Conservation (phyloP, 1,140 invertebrate genomes). For the Doryteuthis pealeii region DNA sequence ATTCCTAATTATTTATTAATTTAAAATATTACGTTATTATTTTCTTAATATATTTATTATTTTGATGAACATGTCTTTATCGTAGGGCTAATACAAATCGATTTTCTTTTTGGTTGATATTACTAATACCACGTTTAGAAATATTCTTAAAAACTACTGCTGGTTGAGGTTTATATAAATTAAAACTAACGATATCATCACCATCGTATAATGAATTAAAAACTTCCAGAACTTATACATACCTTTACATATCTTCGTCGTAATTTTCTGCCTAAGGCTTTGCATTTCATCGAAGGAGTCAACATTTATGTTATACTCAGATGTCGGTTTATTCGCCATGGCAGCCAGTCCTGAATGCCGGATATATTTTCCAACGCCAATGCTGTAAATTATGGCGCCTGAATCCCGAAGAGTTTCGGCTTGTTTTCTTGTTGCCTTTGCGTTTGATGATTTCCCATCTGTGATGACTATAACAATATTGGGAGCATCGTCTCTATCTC, state of each 20-base stretch:
- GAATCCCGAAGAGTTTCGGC: constrained; percentile 22
- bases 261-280: constrained; percentile 19
- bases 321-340: constrained; percentile 27
- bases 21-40: too few species aligned
- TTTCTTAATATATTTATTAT: too few species aligned
- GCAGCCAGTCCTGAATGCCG: constrained; percentile 20
- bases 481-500: constrained; percentile 6
- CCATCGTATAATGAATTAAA: too few species aligned
- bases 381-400: constrained; percentile 30
- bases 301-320: constrained; percentile 25
- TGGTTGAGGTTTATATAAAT: too few species aligned
- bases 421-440: constrained; percentile 27
- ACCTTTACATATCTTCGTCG: constrained; percentile 29
- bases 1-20: too few species aligned
- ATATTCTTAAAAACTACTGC: too few species aligned
- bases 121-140: too few species aligned
- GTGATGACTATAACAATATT: constrained; percentile 25
- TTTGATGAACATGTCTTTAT: too few species aligned
- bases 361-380: constrained; percentile 25
- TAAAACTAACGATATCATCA: too few species aligned
- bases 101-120: too few species aligned
- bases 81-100: too few species aligned
- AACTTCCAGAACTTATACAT: too few species aligned
- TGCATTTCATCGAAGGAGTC: constrained; percentile 24
- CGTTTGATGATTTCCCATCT: constrained; percentile 24